Evolutionary conservation across 2,113 vertebrate species (phyloP).

Genomic region (Cyprinodon brontotheroides): DNA sequence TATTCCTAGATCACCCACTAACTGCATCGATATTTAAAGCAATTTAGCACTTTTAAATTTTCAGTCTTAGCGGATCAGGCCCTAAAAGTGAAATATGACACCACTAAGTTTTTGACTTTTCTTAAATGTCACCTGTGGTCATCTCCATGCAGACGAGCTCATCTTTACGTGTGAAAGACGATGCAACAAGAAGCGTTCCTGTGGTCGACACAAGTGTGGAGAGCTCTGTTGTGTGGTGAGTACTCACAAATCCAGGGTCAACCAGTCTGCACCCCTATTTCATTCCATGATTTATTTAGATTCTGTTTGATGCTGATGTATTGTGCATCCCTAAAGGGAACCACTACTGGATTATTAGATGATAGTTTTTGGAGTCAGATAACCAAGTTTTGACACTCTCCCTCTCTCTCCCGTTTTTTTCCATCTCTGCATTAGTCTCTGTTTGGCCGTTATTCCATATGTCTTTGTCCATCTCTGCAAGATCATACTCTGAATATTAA

Average conservation of each 20-base stretch:
- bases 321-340: too few species aligned
- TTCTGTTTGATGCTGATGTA: neutral
- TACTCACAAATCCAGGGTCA: slow-evolving; percentile 5
- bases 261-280: neutral
- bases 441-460: too few species aligned
- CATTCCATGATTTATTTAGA: neutral
- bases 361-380: too few species aligned
- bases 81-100: neutral
- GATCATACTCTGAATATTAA: neutral
- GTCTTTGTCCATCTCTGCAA: neutral
- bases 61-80: too few species aligned
- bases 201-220: slow-evolving; percentile 95
- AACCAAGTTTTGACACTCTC: neutral
- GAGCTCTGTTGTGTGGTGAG: slow-evolving; percentile 97
- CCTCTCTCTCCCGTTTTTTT: too few species aligned
- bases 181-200: slow-evolving; percentile 94
- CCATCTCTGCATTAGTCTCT: too few species aligned
- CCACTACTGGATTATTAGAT: too few species aligned
- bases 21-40: too few species aligned
- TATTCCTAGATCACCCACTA: too few species aligned
- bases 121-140: neutral
- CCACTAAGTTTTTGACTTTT: neutral
- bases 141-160: slow-evolving; percentile 78
- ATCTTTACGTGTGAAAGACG: slow-evolving; percentile 92
- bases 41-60: too few species aligned